Percentiles rank a stretch among this genome's conserved stretches.
Evolutionary conservation across 2,113 vertebrate genomes (phyloP).

Genomic region (Ageneiosus marmoratus): DNA sequence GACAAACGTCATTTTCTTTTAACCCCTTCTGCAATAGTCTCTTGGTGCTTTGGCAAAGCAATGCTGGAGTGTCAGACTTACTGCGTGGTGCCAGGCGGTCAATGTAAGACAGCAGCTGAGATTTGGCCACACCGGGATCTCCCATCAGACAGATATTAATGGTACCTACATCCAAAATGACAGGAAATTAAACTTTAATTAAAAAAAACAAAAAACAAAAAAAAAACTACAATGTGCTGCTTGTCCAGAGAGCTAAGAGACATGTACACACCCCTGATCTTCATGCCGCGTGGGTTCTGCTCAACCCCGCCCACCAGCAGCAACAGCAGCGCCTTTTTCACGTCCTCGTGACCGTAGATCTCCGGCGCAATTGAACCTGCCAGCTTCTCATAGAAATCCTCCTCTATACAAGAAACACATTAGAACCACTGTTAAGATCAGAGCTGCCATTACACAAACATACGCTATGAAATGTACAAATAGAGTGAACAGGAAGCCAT

Average conservation of each 20-base stretch:
- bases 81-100: constrained; percentile 89
- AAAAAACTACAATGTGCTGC: no score
- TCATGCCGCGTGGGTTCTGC: constrained; percentile 88
- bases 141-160: constrained; percentile 96
- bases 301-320: constrained; percentile 89
- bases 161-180: constrained; percentile 71
- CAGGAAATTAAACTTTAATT: neutral
- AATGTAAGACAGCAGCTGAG: constrained; percentile 90
- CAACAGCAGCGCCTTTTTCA: constrained; percentile 90
- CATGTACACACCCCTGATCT: constrained; percentile 81
- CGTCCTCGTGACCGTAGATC: constrained; percentile 92
- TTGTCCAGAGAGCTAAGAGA: no score
- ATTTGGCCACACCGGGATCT: constrained; percentile 93
- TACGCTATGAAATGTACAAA: neutral
- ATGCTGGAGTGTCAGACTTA: constrained; percentile 65
- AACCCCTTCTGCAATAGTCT: neutral
- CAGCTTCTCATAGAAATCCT: constrained; percentile 90
- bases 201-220: no score
- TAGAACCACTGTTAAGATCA: neutral
- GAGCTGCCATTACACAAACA: neutral
- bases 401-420: constrained; percentile 69
- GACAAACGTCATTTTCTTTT: neutral
- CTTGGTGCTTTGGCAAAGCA: no score
- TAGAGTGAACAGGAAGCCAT: no score
- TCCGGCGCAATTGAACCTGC: constrained; percentile 89